Percentiles rank a stretch among this genome's conserved stretches.
phyloP scores from a whole-genome alignment of 35 echinoderm and acorn worm genomes.

The Holothuria glaberrima region DNA sequence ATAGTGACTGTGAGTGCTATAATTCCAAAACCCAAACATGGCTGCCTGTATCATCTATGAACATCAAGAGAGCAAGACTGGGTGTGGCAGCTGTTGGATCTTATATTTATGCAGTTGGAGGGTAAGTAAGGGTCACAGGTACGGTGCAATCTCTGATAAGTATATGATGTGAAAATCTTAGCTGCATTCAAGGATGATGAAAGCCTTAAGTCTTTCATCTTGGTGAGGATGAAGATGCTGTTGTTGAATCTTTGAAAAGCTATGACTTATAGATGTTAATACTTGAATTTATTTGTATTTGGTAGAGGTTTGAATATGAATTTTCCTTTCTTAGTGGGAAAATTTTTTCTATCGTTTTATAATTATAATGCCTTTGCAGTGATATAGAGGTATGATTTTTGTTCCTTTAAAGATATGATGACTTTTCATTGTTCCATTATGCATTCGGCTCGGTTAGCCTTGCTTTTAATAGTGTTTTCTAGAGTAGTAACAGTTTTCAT shows the following conservation, averaged over 20 bases:
- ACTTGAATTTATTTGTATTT: background rate
- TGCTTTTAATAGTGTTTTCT: too few relatives aligned
- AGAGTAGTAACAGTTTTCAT: too few relatives aligned
- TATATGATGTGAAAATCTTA: background rate
- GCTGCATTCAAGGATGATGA: background rate
- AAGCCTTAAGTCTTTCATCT: background rate
- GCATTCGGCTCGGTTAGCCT: too few relatives aligned
- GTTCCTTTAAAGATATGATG: too few relatives aligned
- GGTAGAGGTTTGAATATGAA: too few relatives aligned
- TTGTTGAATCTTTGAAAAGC: too few relatives aligned
- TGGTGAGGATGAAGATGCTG: background rate
- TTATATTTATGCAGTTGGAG: conserved; percentile 92
- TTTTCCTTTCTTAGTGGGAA: too few relatives aligned
- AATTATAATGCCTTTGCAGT: too few relatives aligned
- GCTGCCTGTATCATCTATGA: conserved; percentile 81
- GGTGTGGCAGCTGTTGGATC: conserved; percentile 76
- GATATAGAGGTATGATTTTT: too few relatives aligned
- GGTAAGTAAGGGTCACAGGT: conserved; percentile 50
- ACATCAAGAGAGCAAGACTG: conserved; percentile 76
- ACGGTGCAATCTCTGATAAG: background rate
- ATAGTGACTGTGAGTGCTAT: conserved; percentile 97
- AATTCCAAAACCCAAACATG: conserved; percentile 79
- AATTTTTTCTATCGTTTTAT: too few relatives aligned
- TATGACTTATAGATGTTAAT: too few relatives aligned
- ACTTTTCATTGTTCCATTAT: too few relatives aligned